Base-by-base conservation (phyloP, 2,888 invertebrate species). In the Lycia hirtaria region DNA sequence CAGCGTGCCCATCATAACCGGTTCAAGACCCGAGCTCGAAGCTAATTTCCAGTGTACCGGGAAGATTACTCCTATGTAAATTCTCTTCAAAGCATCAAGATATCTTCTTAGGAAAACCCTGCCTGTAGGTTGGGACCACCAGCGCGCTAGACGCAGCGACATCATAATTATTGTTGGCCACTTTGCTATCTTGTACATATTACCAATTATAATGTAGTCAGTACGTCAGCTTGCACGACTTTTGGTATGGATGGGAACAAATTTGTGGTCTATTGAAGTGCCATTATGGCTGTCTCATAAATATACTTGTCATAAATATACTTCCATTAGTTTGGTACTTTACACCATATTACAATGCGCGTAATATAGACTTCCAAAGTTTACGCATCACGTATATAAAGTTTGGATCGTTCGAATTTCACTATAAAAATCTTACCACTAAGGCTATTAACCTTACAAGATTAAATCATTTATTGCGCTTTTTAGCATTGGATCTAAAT, bases 131-230 rank as follows among this genome's bases (percentile, higher is more conserved):
- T 56, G 50, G 60, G 78, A 78, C 78, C 78, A 78, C 78, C 78
- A 68, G 68, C 71, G 62, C 72, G 68, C 72, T 76, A 73, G 74
- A 70, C 68, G 67, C 56, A 70, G 62, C 69, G 64, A 73, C 71
- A 72, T 73, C 66, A 75, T 78, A 76, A 77, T 78, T 77, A 77
- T 62, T 68, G 68, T 56, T 47, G 64, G 53, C 67, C 62, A 67
- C 67, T 72, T 68, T 70, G 71, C 68, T 69, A 67, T 66, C 67
- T 52, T 51, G 40, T 56, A 62, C 58, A 61, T 52, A 51, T 60
- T 52, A 60, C 49, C 56, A 59, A 58, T 58, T 58, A 58, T 53
- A 48, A 53, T 58, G 40, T 37, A 58, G 30, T 41, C 52, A 53
- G 57, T 58, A 53, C 57, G 9, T 24, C 26, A 32, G 24, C 52